Percentiles rank a stretch among this genome's conserved stretches.
Evolutionary conservation across 2,888 invertebrate genomes (phyloP).

Genomic region (Oligia fasciuncula): DNA sequence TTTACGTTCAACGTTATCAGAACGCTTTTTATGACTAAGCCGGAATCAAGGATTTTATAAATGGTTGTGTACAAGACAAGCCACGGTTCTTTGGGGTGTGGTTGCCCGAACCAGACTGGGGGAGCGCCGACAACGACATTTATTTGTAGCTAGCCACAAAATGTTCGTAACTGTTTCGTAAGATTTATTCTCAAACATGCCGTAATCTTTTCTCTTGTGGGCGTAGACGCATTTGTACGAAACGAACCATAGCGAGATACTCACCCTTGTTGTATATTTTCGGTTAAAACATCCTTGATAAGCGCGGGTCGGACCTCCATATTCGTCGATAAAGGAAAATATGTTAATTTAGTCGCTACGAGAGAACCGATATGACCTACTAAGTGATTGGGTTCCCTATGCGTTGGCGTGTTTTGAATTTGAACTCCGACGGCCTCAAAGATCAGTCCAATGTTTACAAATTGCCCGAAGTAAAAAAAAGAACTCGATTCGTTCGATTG

Average conservation of each 20-base stretch:
- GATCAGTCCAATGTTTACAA: conserved; percentile 87
- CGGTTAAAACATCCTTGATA: conserved; percentile 86
- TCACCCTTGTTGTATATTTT: conserved; percentile 85
- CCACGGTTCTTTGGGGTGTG: conserved; percentile 71
- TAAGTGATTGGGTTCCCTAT: conserved; percentile 89
- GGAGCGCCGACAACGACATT: conserved; percentile 79
- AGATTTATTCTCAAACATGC: conserved; percentile 87
- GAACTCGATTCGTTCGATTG: conserved; percentile 74
- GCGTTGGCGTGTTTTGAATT: conserved; percentile 86
- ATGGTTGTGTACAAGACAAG: conserved; percentile 70
- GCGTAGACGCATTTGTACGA: conserved; percentile 87
- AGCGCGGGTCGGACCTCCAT: conserved; percentile 83
- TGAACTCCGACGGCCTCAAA: conserved; percentile 77
- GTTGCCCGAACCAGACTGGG: conserved; percentile 74
- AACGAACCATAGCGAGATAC: conserved; percentile 75
- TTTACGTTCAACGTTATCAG: conserved; percentile 48
- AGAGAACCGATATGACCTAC: conserved; percentile 87
- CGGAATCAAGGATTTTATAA: conserved; percentile 59
- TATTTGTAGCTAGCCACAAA: conserved; percentile 85
- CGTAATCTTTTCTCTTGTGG: conserved; percentile 87
- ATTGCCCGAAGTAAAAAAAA: conserved; percentile 80
- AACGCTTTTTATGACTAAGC: conserved; percentile 43
- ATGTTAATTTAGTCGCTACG: conserved; percentile 87
- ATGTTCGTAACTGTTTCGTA: conserved; percentile 84
- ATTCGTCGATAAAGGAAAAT: conserved; percentile 88